phyloP scores from a whole-genome alignment of 2,797 vertebrate genomes.

The Babyrousa celebensis region DNA sequence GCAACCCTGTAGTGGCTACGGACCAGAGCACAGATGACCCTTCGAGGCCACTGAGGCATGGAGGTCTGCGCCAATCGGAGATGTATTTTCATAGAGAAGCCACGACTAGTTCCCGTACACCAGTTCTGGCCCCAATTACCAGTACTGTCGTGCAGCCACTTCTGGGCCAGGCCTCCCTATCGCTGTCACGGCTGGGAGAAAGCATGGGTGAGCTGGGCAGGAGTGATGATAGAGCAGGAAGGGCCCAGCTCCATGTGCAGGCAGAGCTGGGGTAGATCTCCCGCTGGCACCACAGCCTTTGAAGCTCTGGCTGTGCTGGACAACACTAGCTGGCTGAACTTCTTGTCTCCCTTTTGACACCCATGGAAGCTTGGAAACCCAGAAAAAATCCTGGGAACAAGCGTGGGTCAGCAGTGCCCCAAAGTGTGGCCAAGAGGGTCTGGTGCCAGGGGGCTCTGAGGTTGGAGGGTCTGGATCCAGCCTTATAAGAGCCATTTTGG shows the following conservation, averaged over 20 bases:
- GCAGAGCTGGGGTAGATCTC: background rate
- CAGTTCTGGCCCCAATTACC: background rate
- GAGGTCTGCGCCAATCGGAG: background rate
- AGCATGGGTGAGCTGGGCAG: background rate
- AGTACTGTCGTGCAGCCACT: background rate
- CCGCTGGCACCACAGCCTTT: background rate
- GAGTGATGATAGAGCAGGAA: accelerated
- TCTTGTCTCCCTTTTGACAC: background rate
- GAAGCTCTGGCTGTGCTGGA: background rate
- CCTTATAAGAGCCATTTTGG: accelerated
- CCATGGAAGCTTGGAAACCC: background rate
- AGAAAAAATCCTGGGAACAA: background rate
- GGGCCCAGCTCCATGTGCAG: accelerated
- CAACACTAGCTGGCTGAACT: background rate
- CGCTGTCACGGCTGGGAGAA: background rate
- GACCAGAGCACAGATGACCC: background rate
- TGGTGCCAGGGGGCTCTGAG: background rate
- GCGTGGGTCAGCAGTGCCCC: background rate
- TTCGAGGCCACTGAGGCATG: background rate
- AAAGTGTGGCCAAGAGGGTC: background rate
- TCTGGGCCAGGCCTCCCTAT: background rate
- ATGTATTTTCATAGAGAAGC: background rate
- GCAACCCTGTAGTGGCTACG: background rate
- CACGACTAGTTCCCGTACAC: background rate
- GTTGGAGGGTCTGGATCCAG: no score